Percentiles rank a stretch among this genome's conserved stretches.
Conservation (phyloP, 2,888 invertebrate species). For the Leptodirus hochenwartii region DNA sequence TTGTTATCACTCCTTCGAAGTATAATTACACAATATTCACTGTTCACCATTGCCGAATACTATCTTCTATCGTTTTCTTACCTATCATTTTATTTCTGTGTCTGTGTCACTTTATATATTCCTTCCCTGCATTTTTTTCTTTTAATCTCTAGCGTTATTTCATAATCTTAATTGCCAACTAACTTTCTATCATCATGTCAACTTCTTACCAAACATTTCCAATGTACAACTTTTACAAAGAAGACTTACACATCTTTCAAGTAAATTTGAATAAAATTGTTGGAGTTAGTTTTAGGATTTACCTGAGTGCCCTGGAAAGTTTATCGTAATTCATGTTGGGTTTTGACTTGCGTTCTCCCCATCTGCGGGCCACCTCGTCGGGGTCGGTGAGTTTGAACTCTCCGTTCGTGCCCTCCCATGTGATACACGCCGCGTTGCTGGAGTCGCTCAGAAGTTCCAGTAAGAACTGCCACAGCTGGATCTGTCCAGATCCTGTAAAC, state of each 20-base stretch:
- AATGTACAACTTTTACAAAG: not conserved
- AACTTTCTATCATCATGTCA: too few relatives aligned
- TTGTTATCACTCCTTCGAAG: too few relatives aligned
- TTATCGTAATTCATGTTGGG: slow-evolving; percentile 99
- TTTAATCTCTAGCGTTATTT: too few relatives aligned
- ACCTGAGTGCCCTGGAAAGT: slow-evolving; percentile 89
- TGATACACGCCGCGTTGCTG: slow-evolving; percentile 89
- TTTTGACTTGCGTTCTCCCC: slow-evolving; percentile 98
- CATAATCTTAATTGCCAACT: too few relatives aligned
- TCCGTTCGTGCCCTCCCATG: slow-evolving; percentile 97
- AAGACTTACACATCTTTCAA: not conserved
- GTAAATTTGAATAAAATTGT: slow-evolving; percentile 1
- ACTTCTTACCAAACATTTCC: not conserved
- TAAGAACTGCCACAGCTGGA: slow-evolving; percentile 98
- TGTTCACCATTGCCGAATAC: too few relatives aligned
- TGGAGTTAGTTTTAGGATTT: slow-evolving; percentile 20
- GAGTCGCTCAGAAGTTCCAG: slow-evolving; percentile 91
- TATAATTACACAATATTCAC: too few relatives aligned
- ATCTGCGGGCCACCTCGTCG: slow-evolving; percentile 92
- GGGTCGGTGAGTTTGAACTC: slow-evolving; percentile 98
- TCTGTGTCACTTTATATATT: too few relatives aligned
- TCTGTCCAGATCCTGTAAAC: slow-evolving; percentile 80
- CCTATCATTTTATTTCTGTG: too few relatives aligned
- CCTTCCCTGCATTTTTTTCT: too few relatives aligned
- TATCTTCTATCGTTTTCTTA: too few relatives aligned